Base-by-base conservation (phyloP, 2,113 vertebrate species). In the Semnopithecus entellus region DNA sequence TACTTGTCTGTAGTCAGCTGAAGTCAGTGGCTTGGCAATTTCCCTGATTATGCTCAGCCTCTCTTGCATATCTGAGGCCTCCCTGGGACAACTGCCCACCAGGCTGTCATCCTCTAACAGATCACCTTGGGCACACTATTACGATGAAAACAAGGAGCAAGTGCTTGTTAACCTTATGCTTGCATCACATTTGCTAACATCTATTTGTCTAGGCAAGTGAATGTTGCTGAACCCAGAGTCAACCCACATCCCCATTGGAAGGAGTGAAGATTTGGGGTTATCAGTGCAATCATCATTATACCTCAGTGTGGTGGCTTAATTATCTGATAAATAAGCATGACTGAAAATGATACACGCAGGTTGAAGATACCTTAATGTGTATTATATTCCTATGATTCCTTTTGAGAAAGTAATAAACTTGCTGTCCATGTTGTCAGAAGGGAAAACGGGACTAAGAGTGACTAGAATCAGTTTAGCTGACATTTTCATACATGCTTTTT, bases 361-460 rank as follows among this genome's bases (percentile, higher is more conserved):
- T 75, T 64, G 43, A 18, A 66, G n/a, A 38, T 50, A 23, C 27
- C 43, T 80, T 92, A 12, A 4, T 18, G 32, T 38, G 13, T 45
- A 22, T 38, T 96, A 50, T 50, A 50, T 50, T 50, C 68, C 16
- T 32, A 27, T 55, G 5, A 91, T 70, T 87, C 30, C 38, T 89
- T 76, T 94, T 80, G 70, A 94, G 92, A 38, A 88, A 94, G 57
- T 76, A 76, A 45, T 38, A n/a, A 59, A 90, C n/a, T 82, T 82
- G 30, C 25, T 72, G 20, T 86, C 4, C 40, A 66, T 73, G 35
- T 82, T 18, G 9, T 82, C 35, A 43, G 70, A 89, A 83, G 64
- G 50, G 85, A 93, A 79, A 93, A 30, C 0, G 6, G 75, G n/a
- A 84, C 68, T 91, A 59, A 91, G 17, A 38, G 64, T 73, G 61